A percentile compares a stretch with the other conserved stretches of the same genome.
These are phyloP conservation scores for Bungarus multicinctus DNA, from an alignment of 2,113 vertebrate species.

Conservation along the genomic window DNA sequence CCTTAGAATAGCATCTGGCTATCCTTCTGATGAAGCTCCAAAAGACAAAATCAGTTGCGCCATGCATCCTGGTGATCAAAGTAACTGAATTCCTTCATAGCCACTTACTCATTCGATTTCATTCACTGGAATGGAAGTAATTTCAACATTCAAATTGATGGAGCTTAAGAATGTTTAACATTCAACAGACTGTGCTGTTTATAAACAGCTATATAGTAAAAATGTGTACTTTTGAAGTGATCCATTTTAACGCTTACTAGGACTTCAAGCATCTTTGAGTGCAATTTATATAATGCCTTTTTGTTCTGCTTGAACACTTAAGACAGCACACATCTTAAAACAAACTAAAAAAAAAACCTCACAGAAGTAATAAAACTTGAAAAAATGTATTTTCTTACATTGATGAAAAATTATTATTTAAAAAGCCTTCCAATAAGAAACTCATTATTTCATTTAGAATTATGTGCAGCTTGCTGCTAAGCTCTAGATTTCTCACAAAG, in stretches of 20 bases:
- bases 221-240: background rate
- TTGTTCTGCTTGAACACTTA: background rate
- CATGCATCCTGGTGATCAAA: background rate
- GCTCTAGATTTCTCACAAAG: background rate
- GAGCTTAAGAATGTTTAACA: background rate
- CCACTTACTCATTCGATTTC: background rate
- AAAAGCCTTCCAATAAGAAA: background rate
- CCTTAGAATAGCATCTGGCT: background rate
- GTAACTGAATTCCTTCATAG: background rate
- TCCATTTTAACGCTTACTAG: background rate
- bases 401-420: rapidly evolving
- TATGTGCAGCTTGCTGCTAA: background rate
- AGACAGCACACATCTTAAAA: background rate
- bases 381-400: background rate
- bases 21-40: background rate
- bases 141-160: background rate
- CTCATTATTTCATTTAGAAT: background rate
- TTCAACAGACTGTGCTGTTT: background rate
- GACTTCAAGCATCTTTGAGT: background rate
- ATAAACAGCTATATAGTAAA: background rate
- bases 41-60: background rate
- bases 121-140: background rate
- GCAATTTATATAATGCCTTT: background rate
- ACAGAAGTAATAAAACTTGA: background rate
- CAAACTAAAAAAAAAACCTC: background rate